Base-by-base conservation (phyloP, 2,888 invertebrate genomes). In the Parnassius glacialis region DNA sequence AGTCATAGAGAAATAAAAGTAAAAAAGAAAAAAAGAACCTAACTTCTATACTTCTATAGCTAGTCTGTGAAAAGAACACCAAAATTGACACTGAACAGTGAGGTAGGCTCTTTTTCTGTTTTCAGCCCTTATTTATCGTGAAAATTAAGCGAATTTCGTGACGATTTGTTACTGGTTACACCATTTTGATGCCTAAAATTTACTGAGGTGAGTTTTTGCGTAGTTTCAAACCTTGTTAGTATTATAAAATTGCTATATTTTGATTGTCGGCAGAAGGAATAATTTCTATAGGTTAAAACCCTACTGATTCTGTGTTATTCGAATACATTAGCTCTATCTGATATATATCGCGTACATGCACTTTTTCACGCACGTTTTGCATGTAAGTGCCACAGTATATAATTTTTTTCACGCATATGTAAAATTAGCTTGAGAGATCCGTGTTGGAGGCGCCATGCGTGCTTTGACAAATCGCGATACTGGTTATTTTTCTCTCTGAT, bases 81-180 rank as follows among this genome's bases (percentile, higher is more conserved):
- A 77, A 81, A 88, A 81, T 83, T 90, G 90, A 90, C 90, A 89
- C 85, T 81, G 87, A 84, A 87, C 85, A 85, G 90, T 90, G 90
- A 90, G 91, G 89, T 87, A 89, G 90, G 85, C 87, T 86, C 85
- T 87, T 91, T 87, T 90, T 90, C 90, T 91, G 90, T 90, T 92
- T 91, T 91, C 88, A 87, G 83, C 80, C 74, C 83, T 71, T 83
- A 88, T 85, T 87, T 88, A 86, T 85, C 80, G 85, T 85, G 80
- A 85, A 85, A 87, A 87, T 82, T 84, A 81, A 78, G 81, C 78
- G 75, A 83, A 75, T 83, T 87, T 87, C 77, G 79, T 80, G 79
- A 76, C 80, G 76, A 74, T 84, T 84, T 73, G 85, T 81, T 75
- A 70, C 74, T 77, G 71, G 80, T 78, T 80, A 86, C 83, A 73